Conservation (phyloP, 2,888 invertebrate species). For the Octonoba sinensis region DNA sequence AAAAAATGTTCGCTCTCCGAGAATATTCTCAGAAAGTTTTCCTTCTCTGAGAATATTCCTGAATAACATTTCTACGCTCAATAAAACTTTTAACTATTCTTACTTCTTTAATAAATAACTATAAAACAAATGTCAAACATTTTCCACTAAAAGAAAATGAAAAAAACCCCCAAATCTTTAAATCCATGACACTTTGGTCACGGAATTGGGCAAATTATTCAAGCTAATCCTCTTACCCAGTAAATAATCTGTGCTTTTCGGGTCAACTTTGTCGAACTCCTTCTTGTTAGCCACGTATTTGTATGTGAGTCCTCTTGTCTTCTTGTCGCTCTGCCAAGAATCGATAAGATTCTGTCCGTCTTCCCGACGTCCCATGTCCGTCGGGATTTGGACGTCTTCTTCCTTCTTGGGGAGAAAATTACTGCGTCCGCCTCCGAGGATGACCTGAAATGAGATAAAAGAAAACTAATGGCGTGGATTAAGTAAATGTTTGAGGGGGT, state of each 20-base stretch:
- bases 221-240: conserved; percentile 75
- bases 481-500: too few species aligned
- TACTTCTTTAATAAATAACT: too few species aligned
- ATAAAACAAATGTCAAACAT: too few species aligned
- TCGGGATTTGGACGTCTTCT: conserved; percentile 68
- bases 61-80: too few species aligned
- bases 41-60: too few species aligned
- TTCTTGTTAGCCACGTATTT: conserved; percentile 79
- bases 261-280: conserved; percentile 77
- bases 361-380: conserved; percentile 66
- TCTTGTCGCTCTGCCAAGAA: conserved; percentile 79
- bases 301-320: conserved; percentile 74
- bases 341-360: conserved; percentile 83
- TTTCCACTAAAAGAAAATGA: too few species aligned
- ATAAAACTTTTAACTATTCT: too few species aligned
- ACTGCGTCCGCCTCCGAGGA: conserved; percentile 89
- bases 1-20: too few species aligned
- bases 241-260: conserved; percentile 80
- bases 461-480: neutral
- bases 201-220: too few species aligned
- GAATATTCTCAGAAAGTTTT: too few species aligned
- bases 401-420: conserved; percentile 84
- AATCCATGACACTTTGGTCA: too few species aligned
- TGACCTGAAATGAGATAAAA: conserved; percentile 75
- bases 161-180: too few species aligned